Percentiles rank a stretch among this genome's conserved stretches.
Evolutionary conservation across 2,113 vertebrate genomes (phyloP).

Genomic region (Eira barbara): DNA sequence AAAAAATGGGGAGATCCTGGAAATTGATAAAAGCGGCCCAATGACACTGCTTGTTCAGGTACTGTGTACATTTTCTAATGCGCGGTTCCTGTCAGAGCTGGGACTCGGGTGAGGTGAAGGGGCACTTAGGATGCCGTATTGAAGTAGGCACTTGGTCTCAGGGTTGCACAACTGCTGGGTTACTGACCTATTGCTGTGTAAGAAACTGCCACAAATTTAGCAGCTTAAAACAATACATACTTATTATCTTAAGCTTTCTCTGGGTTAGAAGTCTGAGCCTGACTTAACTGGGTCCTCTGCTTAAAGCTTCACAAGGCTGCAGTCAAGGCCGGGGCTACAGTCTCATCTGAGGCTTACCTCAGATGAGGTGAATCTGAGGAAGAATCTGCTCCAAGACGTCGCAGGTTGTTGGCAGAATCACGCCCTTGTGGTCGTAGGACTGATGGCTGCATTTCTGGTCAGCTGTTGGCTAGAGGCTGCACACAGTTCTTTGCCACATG

Average conservation of each 20-base stretch:
- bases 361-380: too few species aligned
- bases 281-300: neutral
- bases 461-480: neutral
- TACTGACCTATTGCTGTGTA: neutral
- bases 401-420: neutral
- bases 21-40: slow-evolving; percentile 97
- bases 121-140: neutral
- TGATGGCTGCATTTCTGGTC: neutral
- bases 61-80: neutral
- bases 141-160: neutral
- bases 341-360: neutral
- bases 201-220: neutral
- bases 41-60: slow-evolving; percentile 96
- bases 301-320: neutral
- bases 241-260: neutral
- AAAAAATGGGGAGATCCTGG: slow-evolving; percentile 97
- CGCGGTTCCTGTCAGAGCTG: neutral
- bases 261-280: neutral
- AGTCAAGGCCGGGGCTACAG: neutral
- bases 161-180: neutral
- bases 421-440: neutral
- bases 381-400: neutral
- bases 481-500: neutral
- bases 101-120: too few species aligned
- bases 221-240: neutral